These are phyloP conservation scores for Hipposideros larvatus DNA, from an alignment of 2,797 vertebrate species.

Conservation along the genomic window DNA sequence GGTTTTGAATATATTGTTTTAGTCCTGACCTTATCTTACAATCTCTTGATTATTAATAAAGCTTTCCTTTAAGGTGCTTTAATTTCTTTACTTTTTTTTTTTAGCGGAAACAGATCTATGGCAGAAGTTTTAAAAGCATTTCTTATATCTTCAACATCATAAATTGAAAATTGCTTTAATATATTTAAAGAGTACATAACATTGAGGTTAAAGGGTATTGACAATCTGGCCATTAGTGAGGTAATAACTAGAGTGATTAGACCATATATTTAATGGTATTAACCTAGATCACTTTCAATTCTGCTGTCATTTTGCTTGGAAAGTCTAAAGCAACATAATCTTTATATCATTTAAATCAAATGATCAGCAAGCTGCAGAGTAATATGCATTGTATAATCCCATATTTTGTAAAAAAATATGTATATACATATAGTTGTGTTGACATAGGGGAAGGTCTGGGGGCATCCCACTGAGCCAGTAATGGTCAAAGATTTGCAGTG, in stretches of 20 bases:
- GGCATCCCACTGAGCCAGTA: neutral
- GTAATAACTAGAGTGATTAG: neutral
- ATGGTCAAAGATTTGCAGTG: neutral
- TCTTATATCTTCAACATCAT: neutral
- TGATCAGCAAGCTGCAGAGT: neutral
- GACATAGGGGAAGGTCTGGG: neutral
- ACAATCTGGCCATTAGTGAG: neutral
- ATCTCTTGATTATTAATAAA: neutral
- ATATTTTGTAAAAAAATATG: neutral
- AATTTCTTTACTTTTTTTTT: neutral
- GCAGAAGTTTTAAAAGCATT: conserved; percentile 25
- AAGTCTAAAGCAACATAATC: neutral
- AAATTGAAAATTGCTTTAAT: conserved; percentile 27
- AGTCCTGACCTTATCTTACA: neutral
- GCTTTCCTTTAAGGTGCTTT: conserved; percentile 25
- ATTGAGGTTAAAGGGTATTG: neutral
- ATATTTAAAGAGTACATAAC: neutral
- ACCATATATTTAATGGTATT: neutral
- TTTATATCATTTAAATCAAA: neutral
- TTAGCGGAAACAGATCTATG: neutral
- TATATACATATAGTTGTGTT: neutral
- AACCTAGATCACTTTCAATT: neutral
- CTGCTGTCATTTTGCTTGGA: neutral
- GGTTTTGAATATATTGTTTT: conserved; percentile 14
- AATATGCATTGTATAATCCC: neutral